Evolutionary conservation across 2,113 vertebrate species (phyloP).

Genomic region (Pontoporia blainvillei): DNA sequence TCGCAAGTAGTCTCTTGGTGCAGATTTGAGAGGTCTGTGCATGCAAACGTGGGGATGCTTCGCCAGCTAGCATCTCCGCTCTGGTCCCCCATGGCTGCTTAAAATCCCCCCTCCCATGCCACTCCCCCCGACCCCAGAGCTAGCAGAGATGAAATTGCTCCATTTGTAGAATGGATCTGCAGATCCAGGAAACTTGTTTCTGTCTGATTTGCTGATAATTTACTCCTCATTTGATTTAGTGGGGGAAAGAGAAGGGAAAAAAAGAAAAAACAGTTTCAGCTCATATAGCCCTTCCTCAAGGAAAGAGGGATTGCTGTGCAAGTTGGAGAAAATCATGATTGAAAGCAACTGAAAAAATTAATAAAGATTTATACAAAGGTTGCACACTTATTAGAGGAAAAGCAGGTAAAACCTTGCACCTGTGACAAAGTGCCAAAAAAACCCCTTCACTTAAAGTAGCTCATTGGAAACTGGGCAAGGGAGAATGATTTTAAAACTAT

Average conservation of each 20-base stretch:
- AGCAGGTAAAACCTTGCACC: conserved; percentile 56
- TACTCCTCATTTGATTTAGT: conserved; percentile 75
- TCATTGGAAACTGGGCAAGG: conserved; percentile 59
- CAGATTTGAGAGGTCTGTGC: conserved; percentile 81
- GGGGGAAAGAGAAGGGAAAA: background rate
- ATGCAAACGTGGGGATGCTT: conserved; percentile 78
- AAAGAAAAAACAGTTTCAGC: conserved; percentile 46
- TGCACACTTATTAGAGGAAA: conserved; percentile 48
- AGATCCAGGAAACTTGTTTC: conserved; percentile 80
- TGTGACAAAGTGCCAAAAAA: conserved; percentile 41
- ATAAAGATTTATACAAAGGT: conserved; percentile 59
- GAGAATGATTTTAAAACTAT: background rate
- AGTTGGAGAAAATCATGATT: conserved; percentile 44
- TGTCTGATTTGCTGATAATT: conserved; percentile 82
- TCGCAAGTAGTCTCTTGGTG: conserved; percentile 84
- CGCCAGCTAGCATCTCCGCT: conserved; percentile 74
- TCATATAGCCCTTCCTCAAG: conserved; percentile 55
- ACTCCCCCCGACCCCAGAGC: conserved; percentile 56
- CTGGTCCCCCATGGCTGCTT: conserved; percentile 81
- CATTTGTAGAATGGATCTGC: conserved; percentile 80
- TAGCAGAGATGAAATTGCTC: conserved; percentile 79
- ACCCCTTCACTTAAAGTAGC: conserved; percentile 16
- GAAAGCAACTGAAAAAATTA: conserved; percentile 70
- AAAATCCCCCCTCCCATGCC: conserved; percentile 62
- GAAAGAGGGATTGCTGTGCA: conserved; percentile 51